A percentile compares a stretch with the other conserved stretches of the same genome.
Evolutionary conservation across 2,113 vertebrate genomes (phyloP).

Genomic region (Sinocyclocheilus maitianheensis): DNA sequence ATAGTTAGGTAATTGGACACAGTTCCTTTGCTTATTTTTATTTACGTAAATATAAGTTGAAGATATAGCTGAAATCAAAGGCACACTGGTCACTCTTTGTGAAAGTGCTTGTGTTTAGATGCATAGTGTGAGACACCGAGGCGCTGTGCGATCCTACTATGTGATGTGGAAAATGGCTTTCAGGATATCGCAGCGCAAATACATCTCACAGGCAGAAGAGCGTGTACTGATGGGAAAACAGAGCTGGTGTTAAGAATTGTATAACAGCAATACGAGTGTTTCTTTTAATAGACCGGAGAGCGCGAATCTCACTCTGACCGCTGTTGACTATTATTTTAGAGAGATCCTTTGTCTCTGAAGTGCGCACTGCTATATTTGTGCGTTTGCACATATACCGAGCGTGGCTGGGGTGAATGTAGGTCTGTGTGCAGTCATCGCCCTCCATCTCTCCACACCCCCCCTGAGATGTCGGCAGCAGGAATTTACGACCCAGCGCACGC

Average conservation of each 20-base stretch:
- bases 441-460: slow-evolving; percentile 63
- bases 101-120: slow-evolving; percentile 4
- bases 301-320: slow-evolving; percentile 14
- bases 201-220: neutral
- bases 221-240: slow-evolving; percentile 3
- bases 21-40: neutral
- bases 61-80: slow-evolving; percentile 24
- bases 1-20: neutral
- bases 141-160: slow-evolving; percentile 5
- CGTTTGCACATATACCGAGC: slow-evolving; percentile 51
- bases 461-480: slow-evolving; percentile 72
- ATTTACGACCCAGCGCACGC: slow-evolving; percentile 75
- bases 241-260: slow-evolving; percentile 25
- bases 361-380: slow-evolving; percentile 41
- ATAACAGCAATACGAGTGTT: slow-evolving; percentile 11
- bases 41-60: neutral
- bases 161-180: slow-evolving; percentile 27
- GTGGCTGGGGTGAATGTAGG: slow-evolving; percentile 72
- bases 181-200: slow-evolving; percentile 3
- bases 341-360: slow-evolving; percentile 54
- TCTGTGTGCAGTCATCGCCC: slow-evolving; percentile 72
- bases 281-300: slow-evolving; percentile 16
- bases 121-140: slow-evolving; percentile 12
- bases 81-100: neutral
- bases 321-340: slow-evolving; percentile 8